phyloP scores from a whole-genome alignment of 2,113 vertebrate species.

The Tachuris rubrigastra region DNA sequence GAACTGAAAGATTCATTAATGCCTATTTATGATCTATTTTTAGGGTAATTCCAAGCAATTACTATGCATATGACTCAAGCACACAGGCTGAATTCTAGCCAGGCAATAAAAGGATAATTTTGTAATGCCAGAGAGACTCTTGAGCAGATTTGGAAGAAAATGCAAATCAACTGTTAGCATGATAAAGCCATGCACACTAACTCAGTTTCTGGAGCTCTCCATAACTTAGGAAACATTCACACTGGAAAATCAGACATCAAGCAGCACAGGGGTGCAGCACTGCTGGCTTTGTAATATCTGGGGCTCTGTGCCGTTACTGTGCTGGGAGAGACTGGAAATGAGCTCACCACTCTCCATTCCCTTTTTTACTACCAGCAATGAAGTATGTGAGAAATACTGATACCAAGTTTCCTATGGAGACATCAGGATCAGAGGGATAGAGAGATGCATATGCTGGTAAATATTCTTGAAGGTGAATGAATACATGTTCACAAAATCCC shows the following conservation, averaged over 20 bases:
- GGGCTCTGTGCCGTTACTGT: not conserved
- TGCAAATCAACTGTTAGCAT: not conserved
- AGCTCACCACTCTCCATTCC: not conserved
- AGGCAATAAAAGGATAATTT: not conserved
- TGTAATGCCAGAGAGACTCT: not conserved
- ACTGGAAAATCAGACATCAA: not conserved
- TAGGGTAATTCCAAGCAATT: conserved; percentile 1
- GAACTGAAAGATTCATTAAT: not conserved
- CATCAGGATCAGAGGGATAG: not conserved
- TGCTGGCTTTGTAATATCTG: not conserved
- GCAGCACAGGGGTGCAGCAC: not conserved
- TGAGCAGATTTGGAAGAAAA: not conserved
- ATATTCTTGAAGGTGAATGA: not conserved
- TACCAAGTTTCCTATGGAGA: not conserved
- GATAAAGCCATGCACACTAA: not conserved
- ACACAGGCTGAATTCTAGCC: conserved; percentile 1
- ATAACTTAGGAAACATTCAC: not conserved
- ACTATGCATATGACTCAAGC: conserved; percentile 9
- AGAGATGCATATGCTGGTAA: not conserved
- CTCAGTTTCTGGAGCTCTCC: not conserved
- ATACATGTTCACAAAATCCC: not conserved
- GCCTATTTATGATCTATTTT: conserved; percentile 30
- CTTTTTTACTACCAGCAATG: not conserved
- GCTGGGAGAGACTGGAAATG: not conserved
- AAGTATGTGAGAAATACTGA: not conserved